phyloP scores from a whole-genome alignment of 2,797 vertebrate species.

The Muscicapa striata region DNA sequence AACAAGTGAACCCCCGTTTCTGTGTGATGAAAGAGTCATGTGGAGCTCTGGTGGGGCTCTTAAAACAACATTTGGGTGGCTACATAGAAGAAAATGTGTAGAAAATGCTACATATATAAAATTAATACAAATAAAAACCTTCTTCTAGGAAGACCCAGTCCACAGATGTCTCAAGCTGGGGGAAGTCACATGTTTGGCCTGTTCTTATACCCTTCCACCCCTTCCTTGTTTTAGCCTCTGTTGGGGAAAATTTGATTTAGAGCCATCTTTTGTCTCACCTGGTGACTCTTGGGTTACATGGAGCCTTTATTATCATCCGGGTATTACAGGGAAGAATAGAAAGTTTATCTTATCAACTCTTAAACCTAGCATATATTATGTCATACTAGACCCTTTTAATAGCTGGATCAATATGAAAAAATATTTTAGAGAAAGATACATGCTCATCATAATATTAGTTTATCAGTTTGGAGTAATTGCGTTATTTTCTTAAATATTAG shows the following conservation, averaged over 20 bases:
- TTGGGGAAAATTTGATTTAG: not conserved
- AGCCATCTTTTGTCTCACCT: not conserved
- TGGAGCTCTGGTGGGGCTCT: not conserved
- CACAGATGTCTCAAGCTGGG: not conserved
- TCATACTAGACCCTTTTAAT: not conserved
- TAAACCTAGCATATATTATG: not conserved
- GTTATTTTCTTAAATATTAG: not conserved
- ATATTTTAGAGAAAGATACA: not conserved
- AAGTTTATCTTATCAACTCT: not conserved
- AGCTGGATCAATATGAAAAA: not conserved
- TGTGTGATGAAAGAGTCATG: fast-evolving
- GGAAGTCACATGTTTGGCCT: not conserved
- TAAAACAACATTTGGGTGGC: not conserved
- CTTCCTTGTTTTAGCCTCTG: not conserved
- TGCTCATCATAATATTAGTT: not conserved
- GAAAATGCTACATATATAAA: not conserved
- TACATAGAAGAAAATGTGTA: not conserved
- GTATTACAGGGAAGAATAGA: not conserved
- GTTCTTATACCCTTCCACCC: not conserved
- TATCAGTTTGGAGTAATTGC: not conserved
- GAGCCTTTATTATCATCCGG: not conserved
- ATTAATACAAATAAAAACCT: not conserved
- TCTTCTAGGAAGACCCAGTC: not conserved
- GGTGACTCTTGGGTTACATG: not conserved
- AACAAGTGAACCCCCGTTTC: not conserved